Conservation (phyloP, 1,140 invertebrate genomes). For the Tigriopus japonicus region DNA sequence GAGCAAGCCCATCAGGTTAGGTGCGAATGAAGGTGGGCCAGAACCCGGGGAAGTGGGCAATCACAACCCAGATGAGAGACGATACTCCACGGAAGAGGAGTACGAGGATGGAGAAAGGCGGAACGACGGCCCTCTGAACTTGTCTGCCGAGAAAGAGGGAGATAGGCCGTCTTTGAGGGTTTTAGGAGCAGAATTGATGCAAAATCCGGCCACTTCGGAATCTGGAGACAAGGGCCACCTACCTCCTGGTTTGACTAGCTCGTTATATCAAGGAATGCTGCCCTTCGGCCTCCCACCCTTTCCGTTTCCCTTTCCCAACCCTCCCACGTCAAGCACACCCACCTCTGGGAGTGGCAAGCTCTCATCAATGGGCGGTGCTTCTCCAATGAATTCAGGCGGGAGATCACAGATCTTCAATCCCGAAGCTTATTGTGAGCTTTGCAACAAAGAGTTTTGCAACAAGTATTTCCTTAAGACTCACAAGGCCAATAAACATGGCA, state of each 20-base stretch:
- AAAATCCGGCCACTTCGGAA: constrained; percentile 3
- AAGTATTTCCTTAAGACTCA: constrained; percentile 98
- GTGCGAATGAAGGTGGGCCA: constrained; percentile 2
- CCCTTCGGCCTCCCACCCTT: constrained; percentile 20
- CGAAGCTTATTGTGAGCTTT: constrained; percentile 82
- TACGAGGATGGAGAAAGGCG: constrained; percentile 11
- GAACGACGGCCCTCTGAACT: constrained; percentile 20
- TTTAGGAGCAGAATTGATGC: constrained; percentile 11
- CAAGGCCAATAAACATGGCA: constrained; percentile 84
- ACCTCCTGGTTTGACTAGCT: constrained; percentile 6
- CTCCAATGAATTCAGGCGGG: constrained; percentile 15
- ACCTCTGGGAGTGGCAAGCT: constrained; percentile 3
- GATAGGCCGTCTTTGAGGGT: constrained; percentile 18
- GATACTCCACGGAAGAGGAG: neutral
- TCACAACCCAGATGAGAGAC: constrained; percentile 2
- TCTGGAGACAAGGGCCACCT: constrained; percentile 12
- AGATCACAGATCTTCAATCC: constrained; percentile 57
- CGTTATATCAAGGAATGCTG: constrained; percentile 16
- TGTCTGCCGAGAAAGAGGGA: constrained; percentile 23
- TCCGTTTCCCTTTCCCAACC: constrained; percentile 22
- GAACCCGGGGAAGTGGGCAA: neutral
- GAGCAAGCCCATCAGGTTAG: constrained; percentile 23
- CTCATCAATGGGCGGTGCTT: constrained; percentile 15
- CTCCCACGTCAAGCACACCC: constrained; percentile 27
- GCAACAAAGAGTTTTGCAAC: constrained; percentile 98